Evolutionary conservation across 2,113 vertebrate species (phyloP).

Genomic region (Podilymbus podiceps): DNA sequence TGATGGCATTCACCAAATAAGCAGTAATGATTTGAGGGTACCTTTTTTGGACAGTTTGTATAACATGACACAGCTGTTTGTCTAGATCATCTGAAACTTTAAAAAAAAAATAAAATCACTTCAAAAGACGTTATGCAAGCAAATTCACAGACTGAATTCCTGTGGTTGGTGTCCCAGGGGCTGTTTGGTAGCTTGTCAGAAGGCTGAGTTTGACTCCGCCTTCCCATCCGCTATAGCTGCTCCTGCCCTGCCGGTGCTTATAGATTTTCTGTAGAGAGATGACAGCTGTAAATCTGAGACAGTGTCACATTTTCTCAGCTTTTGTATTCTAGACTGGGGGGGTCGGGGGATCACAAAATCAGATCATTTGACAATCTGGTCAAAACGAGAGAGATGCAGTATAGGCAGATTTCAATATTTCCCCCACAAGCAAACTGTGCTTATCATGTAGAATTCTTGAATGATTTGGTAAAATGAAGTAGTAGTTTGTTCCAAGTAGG

Average conservation of each 20-base stretch:
- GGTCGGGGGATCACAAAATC: neutral
- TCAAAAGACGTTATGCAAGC: neutral
- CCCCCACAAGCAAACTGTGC: neutral
- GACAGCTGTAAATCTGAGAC: neutral
- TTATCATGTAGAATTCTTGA: neutral
- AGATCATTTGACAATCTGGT: neutral
- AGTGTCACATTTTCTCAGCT: neutral
- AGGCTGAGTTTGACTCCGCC: neutral
- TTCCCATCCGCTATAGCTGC: neutral
- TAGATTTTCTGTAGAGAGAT: neutral
- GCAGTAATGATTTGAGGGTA: neutral
- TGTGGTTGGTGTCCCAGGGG: neutral
- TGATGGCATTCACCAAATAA: neutral
- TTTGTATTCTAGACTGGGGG: neutral
- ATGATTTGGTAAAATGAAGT: neutral
- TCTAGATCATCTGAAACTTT: neutral
- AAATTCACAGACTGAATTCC: neutral
- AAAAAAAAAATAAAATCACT: neutral
- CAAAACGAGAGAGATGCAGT: neutral
- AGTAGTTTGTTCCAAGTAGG: neutral
- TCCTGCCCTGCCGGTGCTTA: rapidly evolving
- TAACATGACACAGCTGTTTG: neutral
- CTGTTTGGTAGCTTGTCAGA: neutral
- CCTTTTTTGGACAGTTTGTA: neutral
- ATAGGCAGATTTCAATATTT: neutral